Base-by-base conservation (phyloP, 2,113 vertebrate genomes). In the Ammodytes dubius region DNA sequence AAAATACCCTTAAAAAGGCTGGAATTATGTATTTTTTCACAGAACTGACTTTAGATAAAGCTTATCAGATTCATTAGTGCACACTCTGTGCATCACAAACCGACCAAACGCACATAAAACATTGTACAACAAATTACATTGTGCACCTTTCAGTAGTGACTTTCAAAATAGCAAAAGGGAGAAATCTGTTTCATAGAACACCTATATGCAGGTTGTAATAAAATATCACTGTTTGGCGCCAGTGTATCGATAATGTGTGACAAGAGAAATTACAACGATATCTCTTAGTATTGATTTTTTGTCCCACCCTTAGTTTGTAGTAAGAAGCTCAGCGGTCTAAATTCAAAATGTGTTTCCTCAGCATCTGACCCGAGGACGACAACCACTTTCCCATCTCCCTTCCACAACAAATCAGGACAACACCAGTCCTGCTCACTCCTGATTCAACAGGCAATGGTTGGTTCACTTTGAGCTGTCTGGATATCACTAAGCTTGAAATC, bases 371-470 rank as follows among this genome's bases (percentile, higher is more conserved):
- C 27, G 27, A 27, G 27, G 27, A 27, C 27, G 27, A 27, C 27
- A 27, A 27, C 27, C 27, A 27, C 37, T 46, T 12, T 73, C 0
- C 42, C 73, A 8, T 1, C 6, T 3, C 5, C 1, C 3, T 40
- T 9, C 0, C 42, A 58, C 6, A 35, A 0, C 0, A 43, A 12
- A 0, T 14, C 63, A 1, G n/a, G 6, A 0, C 37, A 11, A 59
- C 57, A 47, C 0, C 47, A 6, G 37, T 17, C 45, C 2, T 7
- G 4, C 10, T 6, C 2, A 3, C 3, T 8, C 0, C 49, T 52
- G 1, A 5, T 4, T 4, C 71, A 42, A 0, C 2, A 11, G 1
- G 14, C 1, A 47, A 67, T 0, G 2, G 79, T 80, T 15, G 47
- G 54, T 17, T 5, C 15, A 7, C 53, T 49, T 70, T 35, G 40